phyloP scores from a whole-genome alignment of 2,113 vertebrate genomes.

The Eonycteris spelaea region DNA sequence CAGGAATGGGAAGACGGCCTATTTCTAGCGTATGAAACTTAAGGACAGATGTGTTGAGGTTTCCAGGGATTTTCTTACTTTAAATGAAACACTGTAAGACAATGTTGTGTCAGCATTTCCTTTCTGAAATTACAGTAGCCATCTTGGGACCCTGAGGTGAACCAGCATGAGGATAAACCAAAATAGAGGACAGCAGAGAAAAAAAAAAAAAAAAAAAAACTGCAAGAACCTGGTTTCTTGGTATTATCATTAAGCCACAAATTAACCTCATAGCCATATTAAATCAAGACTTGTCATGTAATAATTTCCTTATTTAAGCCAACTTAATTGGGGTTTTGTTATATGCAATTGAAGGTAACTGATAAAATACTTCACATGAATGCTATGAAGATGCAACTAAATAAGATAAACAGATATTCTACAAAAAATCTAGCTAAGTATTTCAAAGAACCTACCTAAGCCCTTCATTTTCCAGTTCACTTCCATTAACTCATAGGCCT shows the following conservation, averaged over 20 bases:
- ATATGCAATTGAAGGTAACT: constrained; percentile 1
- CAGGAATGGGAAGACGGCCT: neutral
- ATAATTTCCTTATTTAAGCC: neutral
- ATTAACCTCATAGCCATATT: neutral
- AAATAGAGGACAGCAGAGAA: neutral
- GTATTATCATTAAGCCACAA: neutral
- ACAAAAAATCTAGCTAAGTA: neutral
- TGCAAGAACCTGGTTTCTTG: neutral
- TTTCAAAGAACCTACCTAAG: neutral
- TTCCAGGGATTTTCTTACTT: constrained; percentile 21
- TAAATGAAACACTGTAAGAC: constrained; percentile 1
- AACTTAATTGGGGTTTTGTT: constrained; percentile 25
- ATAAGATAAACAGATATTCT: neutral
- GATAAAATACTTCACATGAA: neutral
- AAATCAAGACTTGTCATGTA: neutral
- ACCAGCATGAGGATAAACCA: neutral
- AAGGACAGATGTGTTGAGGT: neutral
- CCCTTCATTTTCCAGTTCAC: neutral
- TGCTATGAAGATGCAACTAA: neutral
- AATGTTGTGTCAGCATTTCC: neutral
- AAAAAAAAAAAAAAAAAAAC: constrained; percentile 17
- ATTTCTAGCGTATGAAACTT: constrained; percentile 2
- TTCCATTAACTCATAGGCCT: neutral
- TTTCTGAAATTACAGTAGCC: neutral
- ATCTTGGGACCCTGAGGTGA: neutral